Base-by-base conservation (phyloP, 2,888 invertebrate species). In the Eumacrocentrus americanus region DNA sequence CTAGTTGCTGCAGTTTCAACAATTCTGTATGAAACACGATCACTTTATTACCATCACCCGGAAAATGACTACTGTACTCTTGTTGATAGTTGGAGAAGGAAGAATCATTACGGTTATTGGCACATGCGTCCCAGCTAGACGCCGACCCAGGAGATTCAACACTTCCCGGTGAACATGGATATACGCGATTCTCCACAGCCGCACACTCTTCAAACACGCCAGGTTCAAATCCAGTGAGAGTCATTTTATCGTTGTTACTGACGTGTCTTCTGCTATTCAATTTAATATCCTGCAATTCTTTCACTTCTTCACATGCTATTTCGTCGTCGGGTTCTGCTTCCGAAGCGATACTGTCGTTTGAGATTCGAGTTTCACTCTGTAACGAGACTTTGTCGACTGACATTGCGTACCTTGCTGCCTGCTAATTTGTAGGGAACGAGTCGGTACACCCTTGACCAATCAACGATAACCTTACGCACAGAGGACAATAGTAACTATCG, bases 401-500 rank as follows among this genome's bases (percentile, higher is more conserved):
- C 67, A 67, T 64, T 23, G 53, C 57, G 52, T 14, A 29, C 35
- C 54, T 55, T 62, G 47, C 48, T 52, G 59, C 48, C 65, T 61
- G 68, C 61, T 66, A 69, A 71, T 73, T 72, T 72, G 64, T 69
- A 70, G 67, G 35, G 46, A 25, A 53, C 42, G 46, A 47, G 64
- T 44, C 47, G 47, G 37, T 18, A 50, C 34, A 22, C 23, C 20
- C 42, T 51, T 56, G 54, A 54, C 68, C 68, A 67, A 68, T 67
- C 60, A 50, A 47, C 35, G 55, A 48, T 57, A 12, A 52, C 55
- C 44, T 59, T 14, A 11, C 20, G 11, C 20, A 11, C 7, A 14
- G 9, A 12, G 50, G 14, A 34, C 29, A 35, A 12, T 9, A 34
- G 20, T 11, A 9, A 42, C n/a, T 14, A 18, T 48, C 25, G 48